A percentile compares a stretch with the other conserved stretches of the same genome.
phyloP scores from a whole-genome alignment of 2,888 invertebrate species.

The Lasioglossum marginatum region DNA sequence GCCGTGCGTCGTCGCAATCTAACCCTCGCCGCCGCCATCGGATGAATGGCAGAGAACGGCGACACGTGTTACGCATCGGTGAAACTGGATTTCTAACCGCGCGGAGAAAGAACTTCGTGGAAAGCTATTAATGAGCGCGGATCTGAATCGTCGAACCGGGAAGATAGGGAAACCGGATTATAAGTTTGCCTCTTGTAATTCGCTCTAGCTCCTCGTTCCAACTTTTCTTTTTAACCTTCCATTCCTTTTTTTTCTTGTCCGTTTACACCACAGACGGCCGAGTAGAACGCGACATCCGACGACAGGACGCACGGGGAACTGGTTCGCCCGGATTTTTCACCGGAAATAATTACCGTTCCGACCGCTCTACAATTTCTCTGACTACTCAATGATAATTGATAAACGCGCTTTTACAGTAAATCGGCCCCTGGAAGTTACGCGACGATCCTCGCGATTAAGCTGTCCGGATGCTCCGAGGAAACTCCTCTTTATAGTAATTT shows the following conservation, averaged over 20 bases:
- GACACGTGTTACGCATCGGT: slow-evolving; percentile 15
- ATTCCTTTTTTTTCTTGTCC: not conserved
- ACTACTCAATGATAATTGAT: slow-evolving; percentile 1
- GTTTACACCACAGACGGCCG: slow-evolving; percentile 15
- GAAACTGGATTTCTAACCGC: not conserved
- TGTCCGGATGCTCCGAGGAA: not conserved
- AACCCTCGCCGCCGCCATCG: not conserved
- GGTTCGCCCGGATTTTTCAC: not conserved
- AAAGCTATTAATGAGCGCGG: not conserved
- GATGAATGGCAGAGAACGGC: not conserved
- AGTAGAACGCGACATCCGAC: not conserved
- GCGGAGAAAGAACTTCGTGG: not conserved
- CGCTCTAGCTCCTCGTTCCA: not conserved
- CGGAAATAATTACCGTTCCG: not conserved
- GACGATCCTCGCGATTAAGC: not conserved
- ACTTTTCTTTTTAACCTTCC: not conserved
- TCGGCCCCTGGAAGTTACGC: not conserved
- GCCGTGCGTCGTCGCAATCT: not conserved
- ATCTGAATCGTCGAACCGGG: slow-evolving; percentile 1
- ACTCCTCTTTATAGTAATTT: not conserved
- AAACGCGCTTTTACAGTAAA: not conserved
- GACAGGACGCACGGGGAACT: not conserved
- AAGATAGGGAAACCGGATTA: slow-evolving; percentile 35
- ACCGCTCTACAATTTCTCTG: not conserved
- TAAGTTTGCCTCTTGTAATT: slow-evolving; percentile 31